phyloP scores from a whole-genome alignment of 2,113 vertebrate genomes.

The Halcyon malimbica region DNA sequence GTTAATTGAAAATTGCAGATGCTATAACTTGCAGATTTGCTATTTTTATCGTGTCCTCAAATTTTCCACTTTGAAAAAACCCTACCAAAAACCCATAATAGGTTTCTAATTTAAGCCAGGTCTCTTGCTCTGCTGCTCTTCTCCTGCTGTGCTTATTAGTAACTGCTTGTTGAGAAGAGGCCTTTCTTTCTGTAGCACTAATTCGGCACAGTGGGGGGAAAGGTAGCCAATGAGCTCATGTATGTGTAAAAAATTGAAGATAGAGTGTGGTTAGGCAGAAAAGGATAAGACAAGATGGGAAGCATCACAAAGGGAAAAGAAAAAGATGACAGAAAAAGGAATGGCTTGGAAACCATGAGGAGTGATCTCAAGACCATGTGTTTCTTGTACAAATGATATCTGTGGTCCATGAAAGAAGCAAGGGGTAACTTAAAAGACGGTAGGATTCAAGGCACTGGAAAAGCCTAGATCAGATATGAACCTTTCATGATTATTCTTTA shows the following conservation, averaged over 20 bases:
- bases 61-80: background rate
- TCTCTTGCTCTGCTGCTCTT: background rate
- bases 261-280: background rate
- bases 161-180: background rate
- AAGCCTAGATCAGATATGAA: background rate
- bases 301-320: background rate
- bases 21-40: background rate
- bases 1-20: background rate
- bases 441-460: background rate
- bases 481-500: background rate
- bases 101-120: background rate
- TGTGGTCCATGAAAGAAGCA: background rate
- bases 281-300: background rate
- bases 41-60: background rate
- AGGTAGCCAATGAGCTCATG: background rate
- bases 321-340: background rate
- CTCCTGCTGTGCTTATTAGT: background rate
- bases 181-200: background rate
- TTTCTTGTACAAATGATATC: background rate
- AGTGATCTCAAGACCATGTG: background rate
- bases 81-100: background rate
- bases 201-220: conserved; percentile 18
- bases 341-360: background rate
- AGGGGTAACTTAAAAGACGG: background rate
- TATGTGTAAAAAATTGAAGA: background rate